A percentile compares a stretch with the other conserved stretches of the same genome.
Conservation (phyloP, 2,113 vertebrate genomes). For the Cepphus grylle region DNA sequence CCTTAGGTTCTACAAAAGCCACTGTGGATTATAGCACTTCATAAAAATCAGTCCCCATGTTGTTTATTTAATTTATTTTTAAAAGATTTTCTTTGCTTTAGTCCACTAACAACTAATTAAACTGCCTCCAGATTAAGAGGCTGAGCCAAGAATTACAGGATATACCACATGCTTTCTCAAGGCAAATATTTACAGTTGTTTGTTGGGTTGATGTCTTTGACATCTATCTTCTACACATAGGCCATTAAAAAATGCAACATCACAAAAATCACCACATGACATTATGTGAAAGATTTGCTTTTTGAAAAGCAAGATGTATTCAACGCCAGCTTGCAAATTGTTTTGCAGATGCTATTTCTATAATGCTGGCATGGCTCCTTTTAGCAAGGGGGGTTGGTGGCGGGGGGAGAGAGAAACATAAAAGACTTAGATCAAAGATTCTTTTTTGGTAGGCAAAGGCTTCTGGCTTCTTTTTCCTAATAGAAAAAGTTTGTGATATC, state of each 20-base stretch:
- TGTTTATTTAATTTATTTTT: conserved; percentile 48
- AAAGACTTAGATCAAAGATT: conserved; percentile 68
- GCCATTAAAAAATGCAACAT: conserved; percentile 32
- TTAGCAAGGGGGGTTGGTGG: neutral
- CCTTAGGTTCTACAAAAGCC: neutral
- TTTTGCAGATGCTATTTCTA: conserved; percentile 57
- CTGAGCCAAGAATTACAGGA: conserved; percentile 19
- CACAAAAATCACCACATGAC: conserved; percentile 15
- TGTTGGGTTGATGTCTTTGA: neutral
- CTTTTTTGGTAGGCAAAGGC: conserved; percentile 66
- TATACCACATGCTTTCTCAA: conserved; percentile 60
- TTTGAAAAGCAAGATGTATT: conserved; percentile 19
- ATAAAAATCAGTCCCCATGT: conserved; percentile 16
- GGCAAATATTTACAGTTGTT: conserved; percentile 33
- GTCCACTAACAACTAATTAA: conserved; percentile 69
- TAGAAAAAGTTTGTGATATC: conserved; percentile 68
- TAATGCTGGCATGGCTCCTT: conserved; percentile 57
- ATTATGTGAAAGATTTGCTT: conserved; percentile 37
- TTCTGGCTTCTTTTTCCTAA: conserved; percentile 70
- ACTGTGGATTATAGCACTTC: neutral
- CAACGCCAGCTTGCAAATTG: neutral
- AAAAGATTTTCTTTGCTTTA: conserved; percentile 47
- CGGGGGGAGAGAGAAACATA: conserved; percentile 15
- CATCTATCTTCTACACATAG: conserved; percentile 4
- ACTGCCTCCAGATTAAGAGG: conserved; percentile 31